Percentiles rank a stretch among this genome's conserved stretches.
Conservation (phyloP, 2,113 vertebrate species). For the Oryzias melastigma region DNA sequence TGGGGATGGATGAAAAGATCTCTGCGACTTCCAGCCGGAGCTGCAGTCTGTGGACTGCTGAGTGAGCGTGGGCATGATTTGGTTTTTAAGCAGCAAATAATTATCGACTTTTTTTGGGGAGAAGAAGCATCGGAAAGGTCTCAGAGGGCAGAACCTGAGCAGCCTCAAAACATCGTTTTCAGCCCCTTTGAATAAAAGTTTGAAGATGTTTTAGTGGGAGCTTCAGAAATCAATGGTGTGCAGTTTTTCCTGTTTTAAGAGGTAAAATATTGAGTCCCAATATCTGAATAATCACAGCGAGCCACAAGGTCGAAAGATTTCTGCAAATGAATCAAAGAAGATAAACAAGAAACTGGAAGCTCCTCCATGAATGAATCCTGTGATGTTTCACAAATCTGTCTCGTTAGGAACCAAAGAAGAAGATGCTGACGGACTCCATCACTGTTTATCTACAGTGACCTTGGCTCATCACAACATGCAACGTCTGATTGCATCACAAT, state of each 20-base stretch:
- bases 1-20: slow-evolving; percentile 38
- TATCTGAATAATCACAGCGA: too few species aligned
- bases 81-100: slow-evolving; percentile 51
- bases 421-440: slow-evolving; percentile 13
- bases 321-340: too few species aligned
- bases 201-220: slow-evolving; percentile 26
- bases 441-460: slow-evolving; percentile 44
- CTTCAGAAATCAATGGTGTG: slow-evolving; percentile 24
- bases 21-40: slow-evolving; percentile 28
- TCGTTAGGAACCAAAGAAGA: slow-evolving; percentile 17
- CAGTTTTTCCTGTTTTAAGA: too few species aligned
- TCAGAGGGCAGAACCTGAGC: slow-evolving; percentile 21
- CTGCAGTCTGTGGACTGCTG: slow-evolving; percentile 14
- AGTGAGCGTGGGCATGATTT: slow-evolving; percentile 17
- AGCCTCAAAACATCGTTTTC: slow-evolving; percentile 19
- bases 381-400: background rate
- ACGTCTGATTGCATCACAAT: slow-evolving; percentile 29
- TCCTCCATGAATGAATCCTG: too few species aligned
- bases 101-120: slow-evolving; percentile 35
- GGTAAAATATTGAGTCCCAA: too few species aligned
- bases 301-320: too few species aligned
- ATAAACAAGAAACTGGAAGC: too few species aligned
- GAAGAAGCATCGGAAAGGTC: slow-evolving; percentile 10
- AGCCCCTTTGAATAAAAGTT: background rate
- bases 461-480: slow-evolving; percentile 43